Percentiles rank a stretch among this genome's conserved stretches.
phyloP scores from a whole-genome alignment of 1,140 invertebrate genomes.

The Condylostylus longicornis region DNA sequence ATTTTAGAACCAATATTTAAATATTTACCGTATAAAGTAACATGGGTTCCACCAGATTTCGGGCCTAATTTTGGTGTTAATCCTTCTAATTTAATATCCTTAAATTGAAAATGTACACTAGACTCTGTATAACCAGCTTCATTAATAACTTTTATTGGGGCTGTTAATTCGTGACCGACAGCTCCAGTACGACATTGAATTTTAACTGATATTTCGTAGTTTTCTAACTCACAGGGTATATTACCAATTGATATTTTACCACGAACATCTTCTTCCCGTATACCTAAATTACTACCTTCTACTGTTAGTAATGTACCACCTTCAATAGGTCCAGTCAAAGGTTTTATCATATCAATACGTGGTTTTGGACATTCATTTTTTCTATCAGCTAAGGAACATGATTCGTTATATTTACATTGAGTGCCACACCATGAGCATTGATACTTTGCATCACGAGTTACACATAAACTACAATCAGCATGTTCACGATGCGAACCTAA shows the following conservation, averaged over 20 bases:
- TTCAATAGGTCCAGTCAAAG: conserved; percentile 84
- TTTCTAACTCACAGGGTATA: conserved; percentile 71
- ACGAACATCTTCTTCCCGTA: conserved; percentile 74
- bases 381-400: conserved; percentile 50
- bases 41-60: conserved; percentile 80
- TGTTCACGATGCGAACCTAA: conserved; percentile 80
- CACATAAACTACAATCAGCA: conserved; percentile 86
- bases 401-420: conserved; percentile 69
- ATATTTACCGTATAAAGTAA: conserved; percentile 80
- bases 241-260: conserved; percentile 85
- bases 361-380: conserved; percentile 79
- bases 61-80: conserved; percentile 79
- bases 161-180: conserved; percentile 55
- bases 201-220: conserved; percentile 82
- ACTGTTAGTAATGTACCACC: conserved; percentile 93
- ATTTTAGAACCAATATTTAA: conserved; percentile 87
- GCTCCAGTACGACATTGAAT: conserved; percentile 77
- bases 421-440: conserved; percentile 86
- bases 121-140: conserved; percentile 78
- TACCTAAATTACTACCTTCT: conserved; percentile 86
- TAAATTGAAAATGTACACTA: conserved; percentile 77
- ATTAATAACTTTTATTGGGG: conserved; percentile 76
- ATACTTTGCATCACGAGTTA: conserved; percentile 73
- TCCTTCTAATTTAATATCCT: conserved; percentile 64
- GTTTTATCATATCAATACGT: conserved; percentile 87